Base-by-base conservation (phyloP, 1,140 invertebrate species). In the Yoshiicerus persimilis region DNA sequence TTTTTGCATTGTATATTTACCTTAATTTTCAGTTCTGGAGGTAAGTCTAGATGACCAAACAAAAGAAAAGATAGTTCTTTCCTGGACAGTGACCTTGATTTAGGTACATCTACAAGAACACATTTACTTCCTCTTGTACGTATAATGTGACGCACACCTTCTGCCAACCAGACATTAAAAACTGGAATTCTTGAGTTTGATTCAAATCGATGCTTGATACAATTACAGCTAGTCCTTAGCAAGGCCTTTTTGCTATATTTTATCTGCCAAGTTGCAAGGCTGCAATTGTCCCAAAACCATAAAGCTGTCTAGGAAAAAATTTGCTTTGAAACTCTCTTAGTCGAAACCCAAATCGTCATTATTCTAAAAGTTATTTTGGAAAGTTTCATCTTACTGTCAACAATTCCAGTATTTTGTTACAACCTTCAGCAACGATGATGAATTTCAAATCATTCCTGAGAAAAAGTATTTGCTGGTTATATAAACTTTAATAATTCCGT, bases 201-300 rank as follows among this genome's bases (percentile, higher is more conserved):
- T 83, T 39, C 13, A 70, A 8, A 70, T 10, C 66, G 66, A 16
- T 27, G 4, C 11, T 30, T 30, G 16, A 70, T 25, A 27, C 25
- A 70, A 32, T 70, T 70, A 16, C 30, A 70, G 2, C 66, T 70
- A 10, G 16, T 70, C 13, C 11, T 3, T 30, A 83, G n/a, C 4
- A 39, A 1, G 4, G n/a, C 6, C 6, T 34, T 32, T 39, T 77
- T 87, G 38, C 38, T 39, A 30, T 87, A 77, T 34, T 75, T 87
- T 38, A 38, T 32, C 36, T 87, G 66, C 32, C 64, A 87, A 25
- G 86, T 87, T 39, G 86, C 86, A 1, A 87, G 27, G 23, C 36
- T 25, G 25, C 27, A 41, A 10, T 87, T 87, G 8, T 87, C 86
- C 34, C 32, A 87, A 41, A 87, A 87, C 86, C 86, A 87, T 11